These are phyloP conservation scores for Habropoda laboriosa DNA, from an alignment of 1,140 invertebrate genomes.

Conservation along the genomic window DNA sequence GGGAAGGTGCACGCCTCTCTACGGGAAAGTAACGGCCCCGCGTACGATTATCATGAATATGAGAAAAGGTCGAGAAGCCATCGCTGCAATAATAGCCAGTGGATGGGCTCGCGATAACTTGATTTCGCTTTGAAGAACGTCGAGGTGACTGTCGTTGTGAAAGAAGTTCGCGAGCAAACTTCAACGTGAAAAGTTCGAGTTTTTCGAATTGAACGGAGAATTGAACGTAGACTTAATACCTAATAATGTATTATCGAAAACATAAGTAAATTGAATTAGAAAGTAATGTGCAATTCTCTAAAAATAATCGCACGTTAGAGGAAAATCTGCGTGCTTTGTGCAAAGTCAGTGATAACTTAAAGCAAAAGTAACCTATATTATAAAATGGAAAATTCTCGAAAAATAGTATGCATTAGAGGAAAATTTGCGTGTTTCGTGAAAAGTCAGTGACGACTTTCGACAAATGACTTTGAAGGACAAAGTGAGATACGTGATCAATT, in stretches of 20 bases:
- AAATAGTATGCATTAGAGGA: background rate
- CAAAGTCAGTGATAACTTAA: too few species aligned
- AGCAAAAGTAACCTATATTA: too few species aligned
- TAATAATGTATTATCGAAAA: too few species aligned
- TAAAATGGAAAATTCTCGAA: too few species aligned
- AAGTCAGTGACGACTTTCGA: too few species aligned
- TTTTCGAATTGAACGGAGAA: background rate
- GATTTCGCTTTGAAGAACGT: background rate
- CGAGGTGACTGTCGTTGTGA: background rate
- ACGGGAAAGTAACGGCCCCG: background rate
- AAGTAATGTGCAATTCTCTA: too few species aligned
- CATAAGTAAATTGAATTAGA: too few species aligned
- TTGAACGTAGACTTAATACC: too few species aligned
- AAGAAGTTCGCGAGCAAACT: background rate
- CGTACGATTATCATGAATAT: constrained; percentile 16
- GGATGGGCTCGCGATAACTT: constrained; percentile 7
- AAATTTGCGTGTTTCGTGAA: background rate
- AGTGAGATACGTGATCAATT: too few species aligned
- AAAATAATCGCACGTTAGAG: background rate
- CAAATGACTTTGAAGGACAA: too few species aligned
- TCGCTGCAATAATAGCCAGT: constrained; percentile 7
- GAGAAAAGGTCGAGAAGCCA: constrained; percentile 20
- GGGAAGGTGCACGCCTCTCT: background rate
- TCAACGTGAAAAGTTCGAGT: background rate
- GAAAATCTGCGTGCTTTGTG: background rate